Evolutionary conservation across 1,140 invertebrate genomes (phyloP), one percentile per base, ranked within the genome.

Genomic region (Dendroctonus ponderosae): DNA sequence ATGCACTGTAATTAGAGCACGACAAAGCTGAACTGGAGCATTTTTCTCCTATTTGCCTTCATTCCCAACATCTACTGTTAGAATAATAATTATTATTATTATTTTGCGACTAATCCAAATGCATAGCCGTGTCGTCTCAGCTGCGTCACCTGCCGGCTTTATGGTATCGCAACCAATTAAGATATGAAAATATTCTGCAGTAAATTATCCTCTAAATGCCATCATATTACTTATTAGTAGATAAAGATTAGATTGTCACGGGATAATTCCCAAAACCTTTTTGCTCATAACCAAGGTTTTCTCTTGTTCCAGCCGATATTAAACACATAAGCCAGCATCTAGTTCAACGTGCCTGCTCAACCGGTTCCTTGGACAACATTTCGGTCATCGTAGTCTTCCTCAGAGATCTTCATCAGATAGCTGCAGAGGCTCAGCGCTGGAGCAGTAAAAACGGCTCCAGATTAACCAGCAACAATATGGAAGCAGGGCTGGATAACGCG

Each of bases 361-460:
- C 86, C 72, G 88, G 88, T 42, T 94, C 92, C 12, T 81, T 80
- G 56, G 93, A 96, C 80, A 96, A 96, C 79, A 94, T 95, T 77
- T 90, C 91, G 49, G 89, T 93, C 70, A 87, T 95, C 71, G 90
- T 94, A 65, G 88, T 94, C 57, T 92, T 94, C 81, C 84, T 96
- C 75, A 87, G 86, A 11, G 85, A 91, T 74, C 86, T 87, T 67
- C 81, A 81, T 63, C 82, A 85, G 77, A 87, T 88, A 72, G 85
- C 82, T 69, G 80, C 83, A 7, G 66, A 82, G 63, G 75, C 72
- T 72, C 69, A 74, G 50, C 52, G 56, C 15, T 76, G 74, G 76
- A 70, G 71, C 71, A 72, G 59, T 59, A 67, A 71, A 67, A 76
- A 74, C 71, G 66, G 62, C 50, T 53, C 66, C 42, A 39, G 52